Evolutionary conservation across 2,113 vertebrate genomes (phyloP), one percentile per base, ranked within the genome.

Genomic region (Scartelaos histophorus): DNA sequence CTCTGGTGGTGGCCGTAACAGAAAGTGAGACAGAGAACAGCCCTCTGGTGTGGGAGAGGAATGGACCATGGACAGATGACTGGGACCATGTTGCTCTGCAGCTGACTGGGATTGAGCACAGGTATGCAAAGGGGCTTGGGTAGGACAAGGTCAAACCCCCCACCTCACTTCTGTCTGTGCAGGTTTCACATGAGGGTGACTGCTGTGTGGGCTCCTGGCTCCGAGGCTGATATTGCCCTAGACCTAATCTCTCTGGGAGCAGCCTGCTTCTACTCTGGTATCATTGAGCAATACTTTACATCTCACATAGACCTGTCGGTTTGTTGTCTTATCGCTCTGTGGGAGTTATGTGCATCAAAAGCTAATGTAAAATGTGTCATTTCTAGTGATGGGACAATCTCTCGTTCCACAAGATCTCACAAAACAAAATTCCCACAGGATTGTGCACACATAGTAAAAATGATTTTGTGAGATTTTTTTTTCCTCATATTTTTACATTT

Each of bases 191-290:
- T 97, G 29, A 93, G 92, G 60, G 80, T 97, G 70, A 88, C 90
- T 46, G 95, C 94, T 24, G 80, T 84, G 67, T 97, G 95, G 96
- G 85, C 66, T 61, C 87, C 87, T 83, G 93, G 93, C 89, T 95
- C 95, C 51, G 88, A 80, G 57, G 95, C 95, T 74, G 94, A 95
- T 75, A 85, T 97, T 25, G 95, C 95, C 56, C 17, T 97, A 0
- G 95, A 97, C 90, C 92, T 95, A 34, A 92, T 97, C 62, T 93
- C 95, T 0, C 82, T 97, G 72, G 94, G 93, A 71, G 91, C 92
- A 38, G 85, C 94, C 65, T 97, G 96, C 90, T 95, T 95, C 70
- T 64, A 81, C 53, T 80, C 90, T 1, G 95, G 96, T 97, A 82
- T 10, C n/a, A 54, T 25, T 11, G 34, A 35, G 16, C 29, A 62